These are phyloP conservation scores for Ceratina calcarata DNA, from an alignment of 1,140 invertebrate species.

Conservation along the genomic window DNA sequence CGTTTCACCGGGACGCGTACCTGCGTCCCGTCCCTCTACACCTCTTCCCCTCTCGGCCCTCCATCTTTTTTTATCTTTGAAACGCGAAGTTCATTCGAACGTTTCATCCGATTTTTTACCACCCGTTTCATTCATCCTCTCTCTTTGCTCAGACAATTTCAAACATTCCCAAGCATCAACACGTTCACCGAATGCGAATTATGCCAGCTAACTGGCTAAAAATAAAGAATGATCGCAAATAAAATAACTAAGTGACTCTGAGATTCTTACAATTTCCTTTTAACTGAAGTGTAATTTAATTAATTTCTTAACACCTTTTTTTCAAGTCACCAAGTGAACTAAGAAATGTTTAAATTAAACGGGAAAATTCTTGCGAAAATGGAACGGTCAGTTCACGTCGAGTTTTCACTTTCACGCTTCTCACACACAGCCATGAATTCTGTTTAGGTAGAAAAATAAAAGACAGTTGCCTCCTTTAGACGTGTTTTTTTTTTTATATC, in stretches of 20 bases:
- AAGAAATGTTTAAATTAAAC: too few species aligned
- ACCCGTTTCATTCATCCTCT: neutral
- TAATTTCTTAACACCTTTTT: neutral
- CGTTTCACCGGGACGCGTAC: neutral
- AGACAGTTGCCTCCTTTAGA: slow-evolving; percentile 29
- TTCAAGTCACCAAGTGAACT: neutral
- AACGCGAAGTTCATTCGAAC: slow-evolving; percentile 3
- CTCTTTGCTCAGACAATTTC: neutral
- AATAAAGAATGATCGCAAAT: too few species aligned
- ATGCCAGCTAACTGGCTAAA: too few species aligned
- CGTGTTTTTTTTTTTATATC: slow-evolving; percentile 5
- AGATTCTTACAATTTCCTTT: too few species aligned
- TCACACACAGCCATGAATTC: neutral
- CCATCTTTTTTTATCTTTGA: neutral
- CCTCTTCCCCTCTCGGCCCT: neutral
- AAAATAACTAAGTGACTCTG: too few species aligned
- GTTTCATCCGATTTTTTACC: slow-evolving; percentile 4
- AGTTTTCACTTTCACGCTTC: neutral
- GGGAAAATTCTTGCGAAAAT: too few species aligned
- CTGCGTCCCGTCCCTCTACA: too few species aligned
- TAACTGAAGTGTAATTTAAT: too few species aligned
- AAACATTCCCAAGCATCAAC: too few species aligned
- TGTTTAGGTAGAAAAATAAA: slow-evolving; percentile 14
- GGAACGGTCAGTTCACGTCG: too few species aligned
- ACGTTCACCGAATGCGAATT: too few species aligned